Evolutionary conservation across 2,797 vertebrate genomes (phyloP).

Genomic region (Falco rusticolus): DNA sequence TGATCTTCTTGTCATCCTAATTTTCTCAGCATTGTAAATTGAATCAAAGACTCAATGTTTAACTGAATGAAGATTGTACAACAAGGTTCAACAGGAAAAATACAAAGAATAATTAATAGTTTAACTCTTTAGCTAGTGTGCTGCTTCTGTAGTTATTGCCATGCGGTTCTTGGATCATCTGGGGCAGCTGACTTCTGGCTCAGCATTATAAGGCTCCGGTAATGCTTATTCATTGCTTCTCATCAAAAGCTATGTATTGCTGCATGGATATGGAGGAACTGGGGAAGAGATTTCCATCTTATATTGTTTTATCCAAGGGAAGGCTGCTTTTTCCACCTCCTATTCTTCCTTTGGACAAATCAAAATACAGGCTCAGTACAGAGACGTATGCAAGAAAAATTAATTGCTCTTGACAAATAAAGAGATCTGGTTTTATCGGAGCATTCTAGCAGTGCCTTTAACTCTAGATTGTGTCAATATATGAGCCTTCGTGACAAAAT

Average conservation of each 20-base stretch:
- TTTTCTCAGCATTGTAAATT: background rate
- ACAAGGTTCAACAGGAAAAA: background rate
- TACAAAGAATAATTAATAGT: background rate
- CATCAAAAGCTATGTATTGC: background rate
- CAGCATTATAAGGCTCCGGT: background rate
- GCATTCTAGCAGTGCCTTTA: background rate
- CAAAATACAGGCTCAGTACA: background rate
- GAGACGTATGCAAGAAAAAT: background rate
- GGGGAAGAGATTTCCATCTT: background rate
- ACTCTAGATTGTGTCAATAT: background rate
- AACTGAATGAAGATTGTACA: background rate
- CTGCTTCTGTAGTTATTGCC: background rate
- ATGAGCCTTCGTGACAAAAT: background rate
- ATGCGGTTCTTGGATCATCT: background rate
- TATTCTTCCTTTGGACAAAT: background rate
- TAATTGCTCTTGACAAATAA: background rate
- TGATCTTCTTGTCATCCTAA: background rate
- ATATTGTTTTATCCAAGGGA: background rate
- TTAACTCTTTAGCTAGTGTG: background rate
- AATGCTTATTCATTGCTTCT: background rate
- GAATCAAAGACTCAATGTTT: background rate
- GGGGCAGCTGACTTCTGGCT: background rate
- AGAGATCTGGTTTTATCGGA: background rate
- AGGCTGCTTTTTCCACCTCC: background rate
- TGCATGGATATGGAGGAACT: background rate